Conservation (phyloP, 2,113 vertebrate genomes). For the Rhinoptilus africanus region DNA sequence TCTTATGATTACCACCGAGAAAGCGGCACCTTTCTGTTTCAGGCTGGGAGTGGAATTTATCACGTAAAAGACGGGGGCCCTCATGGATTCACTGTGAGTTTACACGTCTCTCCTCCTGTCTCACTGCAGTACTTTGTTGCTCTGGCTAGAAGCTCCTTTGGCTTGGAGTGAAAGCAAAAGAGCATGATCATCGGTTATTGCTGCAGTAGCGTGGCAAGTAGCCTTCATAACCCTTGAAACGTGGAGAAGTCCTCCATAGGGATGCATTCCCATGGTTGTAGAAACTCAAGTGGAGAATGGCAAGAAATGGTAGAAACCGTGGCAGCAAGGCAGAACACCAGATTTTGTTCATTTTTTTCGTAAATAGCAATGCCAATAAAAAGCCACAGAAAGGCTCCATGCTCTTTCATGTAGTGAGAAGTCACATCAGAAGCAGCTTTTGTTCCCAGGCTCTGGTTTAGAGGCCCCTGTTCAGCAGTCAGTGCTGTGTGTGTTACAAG, state of each 20-base stretch:
- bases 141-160: neutral
- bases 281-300: neutral
- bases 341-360: neutral
- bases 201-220: neutral
- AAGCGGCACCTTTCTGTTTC: slow-evolving; percentile 82
- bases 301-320: neutral
- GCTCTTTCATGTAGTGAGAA: neutral
- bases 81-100: slow-evolving; percentile 81
- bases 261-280: neutral
- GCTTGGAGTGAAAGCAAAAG: neutral
- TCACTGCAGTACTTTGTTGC: neutral
- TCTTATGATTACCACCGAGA: slow-evolving; percentile 80
- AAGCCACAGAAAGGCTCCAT: neutral
- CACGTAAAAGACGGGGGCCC: slow-evolving; percentile 79
- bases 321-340: neutral
- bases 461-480: neutral
- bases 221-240: neutral
- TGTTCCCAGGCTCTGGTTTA: neutral
- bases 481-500: neutral
- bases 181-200: neutral
- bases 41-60: slow-evolving; percentile 78
- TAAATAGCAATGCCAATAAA: neutral
- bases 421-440: neutral
- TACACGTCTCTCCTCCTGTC: neutral
- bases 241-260: neutral